Percentiles rank a stretch among this genome's conserved stretches.
These are phyloP conservation scores for Polia nebulosa DNA, from an alignment of 2,888 invertebrate genomes.

Conservation along the genomic window DNA sequence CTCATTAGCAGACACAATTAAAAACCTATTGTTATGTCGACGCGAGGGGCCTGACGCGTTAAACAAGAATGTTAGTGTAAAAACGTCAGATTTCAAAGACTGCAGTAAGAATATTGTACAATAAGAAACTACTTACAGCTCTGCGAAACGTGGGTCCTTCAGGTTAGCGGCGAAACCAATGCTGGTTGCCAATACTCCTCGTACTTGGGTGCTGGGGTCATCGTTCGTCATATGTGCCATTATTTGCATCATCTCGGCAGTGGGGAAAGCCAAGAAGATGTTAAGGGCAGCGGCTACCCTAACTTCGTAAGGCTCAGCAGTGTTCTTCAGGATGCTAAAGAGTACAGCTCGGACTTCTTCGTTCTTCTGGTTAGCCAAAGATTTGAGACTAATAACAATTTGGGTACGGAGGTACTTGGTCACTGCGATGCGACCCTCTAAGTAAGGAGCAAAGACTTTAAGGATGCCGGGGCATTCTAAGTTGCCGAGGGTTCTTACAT, in stretches of 20 bases:
- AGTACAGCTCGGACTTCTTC: constrained; percentile 90
- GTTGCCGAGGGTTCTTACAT: constrained; percentile 92
- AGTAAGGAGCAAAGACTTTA: constrained; percentile 92
- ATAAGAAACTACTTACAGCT: constrained; percentile 86
- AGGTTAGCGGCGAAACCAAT: constrained; percentile 91
- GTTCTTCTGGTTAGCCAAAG: constrained; percentile 88
- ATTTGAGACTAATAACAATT: constrained; percentile 91
- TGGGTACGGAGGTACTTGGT: constrained; percentile 92
- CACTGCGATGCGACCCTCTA: constrained; percentile 91
- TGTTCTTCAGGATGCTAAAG: constrained; percentile 93
- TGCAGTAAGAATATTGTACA: not conserved
- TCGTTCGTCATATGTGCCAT: constrained; percentile 93
- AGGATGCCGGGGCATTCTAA: constrained; percentile 92
- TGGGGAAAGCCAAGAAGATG: constrained; percentile 92
- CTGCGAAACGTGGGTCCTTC: constrained; percentile 78
- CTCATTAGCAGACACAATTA: no score
- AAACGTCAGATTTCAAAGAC: not conserved
- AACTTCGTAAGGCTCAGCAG: constrained; percentile 92
- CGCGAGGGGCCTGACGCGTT: no score
- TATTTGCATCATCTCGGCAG: constrained; percentile 92
- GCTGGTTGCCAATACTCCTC: constrained; percentile 91
- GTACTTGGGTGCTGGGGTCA: constrained; percentile 92
- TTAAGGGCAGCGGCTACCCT: constrained; percentile 92
- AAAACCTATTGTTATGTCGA: no score
- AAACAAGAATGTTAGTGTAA: no score